These are phyloP conservation scores for Polydrusus cervinus DNA, from an alignment of 2,888 invertebrate genomes.

Conservation along the genomic window DNA sequence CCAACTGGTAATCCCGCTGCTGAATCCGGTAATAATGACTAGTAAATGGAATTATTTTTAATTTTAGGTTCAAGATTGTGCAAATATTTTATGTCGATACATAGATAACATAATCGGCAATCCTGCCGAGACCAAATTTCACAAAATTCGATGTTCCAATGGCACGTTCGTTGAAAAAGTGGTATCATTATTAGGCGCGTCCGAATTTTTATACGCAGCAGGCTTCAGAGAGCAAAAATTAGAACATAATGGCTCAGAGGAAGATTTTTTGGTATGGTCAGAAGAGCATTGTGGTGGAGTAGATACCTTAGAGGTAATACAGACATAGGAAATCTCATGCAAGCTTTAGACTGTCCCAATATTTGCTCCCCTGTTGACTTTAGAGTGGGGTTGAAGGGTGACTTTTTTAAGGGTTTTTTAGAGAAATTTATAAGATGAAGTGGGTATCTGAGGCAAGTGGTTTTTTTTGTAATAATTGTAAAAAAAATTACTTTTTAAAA, in stretches of 20 bases:
- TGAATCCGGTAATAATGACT: too few species aligned
- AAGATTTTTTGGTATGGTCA: slow-evolving; percentile 81
- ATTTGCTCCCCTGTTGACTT: too few species aligned
- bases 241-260: slow-evolving; percentile 75
- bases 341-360: too few species aligned
- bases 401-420: too few species aligned
- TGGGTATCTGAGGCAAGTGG: too few species aligned
- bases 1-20: too few species aligned
- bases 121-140: slow-evolving; percentile 91
- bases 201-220: slow-evolving; percentile 87
- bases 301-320: slow-evolving; percentile 75
- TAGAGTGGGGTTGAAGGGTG: too few species aligned
- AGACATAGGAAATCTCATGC: too few species aligned
- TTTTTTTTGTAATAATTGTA: too few species aligned
- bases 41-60: too few species aligned
- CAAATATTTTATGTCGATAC: slow-evolving; percentile 91
- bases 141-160: slow-evolving; percentile 91
- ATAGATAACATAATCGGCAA: slow-evolving; percentile 91
- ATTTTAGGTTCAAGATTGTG: slow-evolving; percentile 82
- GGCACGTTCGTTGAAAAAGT: slow-evolving; percentile 87
- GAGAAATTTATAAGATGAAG: too few species aligned
- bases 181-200: slow-evolving; percentile 83
- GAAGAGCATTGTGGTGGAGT: slow-evolving; percentile 75
- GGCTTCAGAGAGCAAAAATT: slow-evolving; percentile 83
- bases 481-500: too few species aligned